phyloP scores from a whole-genome alignment of 2,797 vertebrate species.

The Helostoma temminkii region DNA sequence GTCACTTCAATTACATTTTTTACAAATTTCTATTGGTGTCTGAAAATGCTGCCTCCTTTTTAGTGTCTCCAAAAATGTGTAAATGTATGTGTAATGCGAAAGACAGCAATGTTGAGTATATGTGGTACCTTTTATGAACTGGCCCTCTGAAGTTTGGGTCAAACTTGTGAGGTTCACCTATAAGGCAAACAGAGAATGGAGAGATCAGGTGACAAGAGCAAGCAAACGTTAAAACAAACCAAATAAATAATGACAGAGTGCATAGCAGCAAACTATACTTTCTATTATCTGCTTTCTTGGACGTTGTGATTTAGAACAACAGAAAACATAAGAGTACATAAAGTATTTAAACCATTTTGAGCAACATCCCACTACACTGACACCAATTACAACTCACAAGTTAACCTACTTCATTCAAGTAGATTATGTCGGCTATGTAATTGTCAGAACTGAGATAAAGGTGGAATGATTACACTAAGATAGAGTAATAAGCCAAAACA shows the following conservation, averaged over 20 bases:
- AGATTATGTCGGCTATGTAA: slow-evolving; percentile 52
- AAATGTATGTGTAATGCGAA: neutral
- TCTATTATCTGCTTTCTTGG: neutral
- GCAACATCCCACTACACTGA: slow-evolving; percentile 5
- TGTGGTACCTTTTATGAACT: slow-evolving; percentile 89
- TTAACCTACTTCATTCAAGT: slow-evolving; percentile 34
- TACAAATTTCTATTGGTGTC: neutral
- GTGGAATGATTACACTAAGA: slow-evolving; percentile 17
- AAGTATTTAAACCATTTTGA: neutral
- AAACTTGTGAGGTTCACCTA: slow-evolving; percentile 93
- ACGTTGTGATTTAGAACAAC: neutral
- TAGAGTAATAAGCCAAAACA: slow-evolving; percentile 26
- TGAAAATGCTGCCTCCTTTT: neutral
- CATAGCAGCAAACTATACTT: too few species aligned
- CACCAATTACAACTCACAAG: neutral
- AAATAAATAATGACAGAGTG: neutral
- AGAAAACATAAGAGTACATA: neutral
- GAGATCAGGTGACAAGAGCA: slow-evolving; percentile 4
- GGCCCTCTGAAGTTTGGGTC: slow-evolving; percentile 95
- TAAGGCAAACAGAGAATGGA: slow-evolving; percentile 72
- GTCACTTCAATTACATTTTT: slow-evolving; percentile 5
- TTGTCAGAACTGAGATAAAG: slow-evolving; percentile 23
- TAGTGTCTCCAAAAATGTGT: neutral
- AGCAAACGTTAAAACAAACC: neutral
- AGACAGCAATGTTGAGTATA: neutral